These are phyloP conservation scores for Dipodomys spectabilis DNA, from an alignment of 2,113 vertebrate genomes.

Conservation along the genomic window DNA sequence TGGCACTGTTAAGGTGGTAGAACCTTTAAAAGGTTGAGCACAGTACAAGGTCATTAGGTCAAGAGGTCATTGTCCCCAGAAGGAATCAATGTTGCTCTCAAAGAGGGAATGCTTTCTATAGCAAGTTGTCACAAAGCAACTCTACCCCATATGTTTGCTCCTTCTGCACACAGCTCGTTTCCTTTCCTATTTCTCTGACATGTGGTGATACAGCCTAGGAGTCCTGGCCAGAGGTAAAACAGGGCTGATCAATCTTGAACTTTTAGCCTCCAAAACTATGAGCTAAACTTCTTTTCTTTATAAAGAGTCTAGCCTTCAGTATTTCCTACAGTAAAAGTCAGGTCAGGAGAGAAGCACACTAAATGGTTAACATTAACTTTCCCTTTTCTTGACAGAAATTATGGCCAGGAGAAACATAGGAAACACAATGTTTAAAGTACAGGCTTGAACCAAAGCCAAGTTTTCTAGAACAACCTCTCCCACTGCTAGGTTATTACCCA, in stretches of 20 bases:
- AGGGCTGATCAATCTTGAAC: neutral
- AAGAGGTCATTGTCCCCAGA: neutral
- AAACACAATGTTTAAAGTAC: neutral
- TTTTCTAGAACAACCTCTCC: fast-evolving
- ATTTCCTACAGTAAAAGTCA: neutral
- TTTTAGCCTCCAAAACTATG: neutral
- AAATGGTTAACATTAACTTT: neutral
- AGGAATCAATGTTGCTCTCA: neutral
- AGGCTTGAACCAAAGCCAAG: neutral
- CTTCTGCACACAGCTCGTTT: neutral
- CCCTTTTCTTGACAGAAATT: neutral
- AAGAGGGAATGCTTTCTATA: neutral
- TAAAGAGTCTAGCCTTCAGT: neutral
- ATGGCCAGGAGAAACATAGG: neutral
- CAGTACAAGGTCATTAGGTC: neutral
- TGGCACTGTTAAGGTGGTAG: neutral
- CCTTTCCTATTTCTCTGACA: neutral
- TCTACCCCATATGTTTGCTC: neutral
- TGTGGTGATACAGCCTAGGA: too few relatives aligned
- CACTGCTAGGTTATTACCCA: neutral
- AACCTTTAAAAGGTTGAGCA: neutral
- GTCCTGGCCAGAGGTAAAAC: neutral
- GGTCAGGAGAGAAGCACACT: neutral
- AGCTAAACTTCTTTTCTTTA: neutral
- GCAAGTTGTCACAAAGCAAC: neutral